These are phyloP conservation scores for Chromis chromis DNA, from an alignment of 2,797 vertebrate genomes.

Conservation along the genomic window DNA sequence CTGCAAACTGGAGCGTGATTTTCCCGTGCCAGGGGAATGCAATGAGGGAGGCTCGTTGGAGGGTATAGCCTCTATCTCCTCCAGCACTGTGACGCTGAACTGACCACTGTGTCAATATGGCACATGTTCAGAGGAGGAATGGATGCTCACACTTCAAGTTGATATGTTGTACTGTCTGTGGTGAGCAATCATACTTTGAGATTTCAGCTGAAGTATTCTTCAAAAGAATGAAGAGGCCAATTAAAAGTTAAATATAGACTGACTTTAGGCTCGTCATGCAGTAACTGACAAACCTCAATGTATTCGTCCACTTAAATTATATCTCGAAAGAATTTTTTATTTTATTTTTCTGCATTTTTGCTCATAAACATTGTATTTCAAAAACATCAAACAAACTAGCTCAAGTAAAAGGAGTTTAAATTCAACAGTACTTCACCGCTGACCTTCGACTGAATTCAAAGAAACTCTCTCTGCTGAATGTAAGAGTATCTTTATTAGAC, in stretches of 20 bases:
- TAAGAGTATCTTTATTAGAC: slow-evolving; percentile 44
- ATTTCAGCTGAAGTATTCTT: not conserved
- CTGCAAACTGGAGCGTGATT: slow-evolving; percentile 39
- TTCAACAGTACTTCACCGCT: slow-evolving; percentile 7
- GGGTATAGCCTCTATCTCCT: slow-evolving; percentile 11
- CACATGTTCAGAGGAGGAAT: slow-evolving; percentile 3
- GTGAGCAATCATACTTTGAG: not conserved
- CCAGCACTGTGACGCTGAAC: slow-evolving; percentile 9
- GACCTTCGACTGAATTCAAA: slow-evolving; percentile 46
- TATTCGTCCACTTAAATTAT: slow-evolving; percentile 35
- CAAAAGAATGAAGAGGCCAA: slow-evolving; percentile 3
- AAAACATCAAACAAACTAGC: slow-evolving; percentile 38
- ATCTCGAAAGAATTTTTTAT: slow-evolving; percentile 7
- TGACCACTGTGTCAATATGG: slow-evolving; percentile 20
- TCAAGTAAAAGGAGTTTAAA: slow-evolving; percentile 21
- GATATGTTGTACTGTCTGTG: not conserved
- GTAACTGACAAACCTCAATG: slow-evolving; percentile 15
- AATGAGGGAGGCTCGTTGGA: slow-evolving; percentile 13
- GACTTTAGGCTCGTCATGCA: slow-evolving; percentile 22
- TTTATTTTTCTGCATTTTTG: slow-evolving; percentile 2
- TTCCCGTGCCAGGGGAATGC: slow-evolving; percentile 18
- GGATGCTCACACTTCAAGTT: not conserved
- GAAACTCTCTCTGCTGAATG: slow-evolving; percentile 41
- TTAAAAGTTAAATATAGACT: slow-evolving; percentile 14
- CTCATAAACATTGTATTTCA: slow-evolving; percentile 29